A percentile compares a stretch with the other conserved stretches of the same genome.
Conservation (phyloP, 2,797 vertebrate genomes). For the Acanthis flammea region DNA sequence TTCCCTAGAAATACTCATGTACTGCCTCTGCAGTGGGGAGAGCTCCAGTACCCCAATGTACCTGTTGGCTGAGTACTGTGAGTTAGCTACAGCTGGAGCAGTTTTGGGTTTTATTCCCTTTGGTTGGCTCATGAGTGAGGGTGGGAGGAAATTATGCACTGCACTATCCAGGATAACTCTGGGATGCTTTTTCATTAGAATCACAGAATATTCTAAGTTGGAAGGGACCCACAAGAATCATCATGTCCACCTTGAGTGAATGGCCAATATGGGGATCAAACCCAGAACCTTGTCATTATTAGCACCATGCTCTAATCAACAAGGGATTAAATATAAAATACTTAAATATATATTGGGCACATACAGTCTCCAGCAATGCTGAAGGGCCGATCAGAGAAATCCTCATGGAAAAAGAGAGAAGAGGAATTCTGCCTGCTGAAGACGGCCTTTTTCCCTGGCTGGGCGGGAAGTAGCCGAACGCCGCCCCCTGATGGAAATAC, state of each 20-base stretch:
- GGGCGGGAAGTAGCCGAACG: not conserved
- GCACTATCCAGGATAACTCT: not conserved
- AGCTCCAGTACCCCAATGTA: accelerated
- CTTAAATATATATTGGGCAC: not conserved
- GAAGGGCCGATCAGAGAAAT: not conserved
- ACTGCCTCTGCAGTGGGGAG: not conserved
- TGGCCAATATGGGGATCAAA: not conserved
- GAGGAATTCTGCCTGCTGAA: not conserved
- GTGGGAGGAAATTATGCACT: not conserved
- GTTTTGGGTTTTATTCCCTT: not conserved
- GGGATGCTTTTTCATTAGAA: not conserved
- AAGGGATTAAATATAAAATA: not conserved
- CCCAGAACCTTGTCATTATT: not conserved
- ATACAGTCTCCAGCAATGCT: not conserved
- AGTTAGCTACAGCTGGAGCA: not conserved
- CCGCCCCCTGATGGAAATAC: not conserved
- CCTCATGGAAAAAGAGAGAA: not conserved
- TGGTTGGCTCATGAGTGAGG: not conserved
- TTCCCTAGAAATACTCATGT: not conserved
- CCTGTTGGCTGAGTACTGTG: accelerated
- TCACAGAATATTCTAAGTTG: not conserved
- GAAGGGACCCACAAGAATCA: not conserved
- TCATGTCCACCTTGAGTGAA: not conserved
- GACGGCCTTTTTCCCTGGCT: not conserved
- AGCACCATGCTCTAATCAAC: not conserved